Evolutionary conservation across 2,888 invertebrate genomes (phyloP).

Genomic region (Cryptus armator): DNA sequence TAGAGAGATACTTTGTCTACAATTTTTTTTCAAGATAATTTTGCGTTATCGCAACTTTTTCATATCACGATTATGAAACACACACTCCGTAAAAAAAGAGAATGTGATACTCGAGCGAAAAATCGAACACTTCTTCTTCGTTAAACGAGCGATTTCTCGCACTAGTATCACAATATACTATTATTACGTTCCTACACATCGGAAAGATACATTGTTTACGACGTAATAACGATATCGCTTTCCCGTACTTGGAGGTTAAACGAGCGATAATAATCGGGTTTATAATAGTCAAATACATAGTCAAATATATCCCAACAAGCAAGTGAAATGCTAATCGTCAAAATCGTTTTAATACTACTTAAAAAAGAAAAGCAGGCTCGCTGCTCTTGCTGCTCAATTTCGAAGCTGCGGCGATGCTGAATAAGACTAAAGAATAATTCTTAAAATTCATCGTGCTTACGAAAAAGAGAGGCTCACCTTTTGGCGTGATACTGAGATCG

Average conservation of each 20-base stretch:
- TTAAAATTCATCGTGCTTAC: conserved; percentile 26
- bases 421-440: neutral
- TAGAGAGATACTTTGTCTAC: neutral
- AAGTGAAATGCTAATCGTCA: conserved; percentile 30
- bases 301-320: conserved; percentile 34
- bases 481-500: conserved; percentile 96
- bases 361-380: conserved; percentile 13
- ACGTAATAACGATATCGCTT: conserved; percentile 14
- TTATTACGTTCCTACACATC: conserved; percentile 1
- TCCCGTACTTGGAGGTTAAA: conserved; percentile 25
- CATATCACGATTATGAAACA: too few relatives aligned
- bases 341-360: conserved; percentile 32
- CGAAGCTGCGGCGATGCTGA: conserved; percentile 4
- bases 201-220: neutral
- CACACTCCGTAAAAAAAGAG: too few relatives aligned
- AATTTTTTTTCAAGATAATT: too few relatives aligned
- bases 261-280: conserved; percentile 40
- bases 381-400: conserved; percentile 6
- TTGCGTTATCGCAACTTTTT: too few relatives aligned
- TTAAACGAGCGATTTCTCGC: neutral
- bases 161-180: too few relatives aligned
- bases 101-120: too few relatives aligned
- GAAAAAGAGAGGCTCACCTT: conserved; percentile 88
- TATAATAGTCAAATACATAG: conserved; percentile 14
- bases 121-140: too few relatives aligned